Evolutionary conservation across 2,888 invertebrate species (phyloP).

Genomic region (Meandrusa payeni): DNA sequence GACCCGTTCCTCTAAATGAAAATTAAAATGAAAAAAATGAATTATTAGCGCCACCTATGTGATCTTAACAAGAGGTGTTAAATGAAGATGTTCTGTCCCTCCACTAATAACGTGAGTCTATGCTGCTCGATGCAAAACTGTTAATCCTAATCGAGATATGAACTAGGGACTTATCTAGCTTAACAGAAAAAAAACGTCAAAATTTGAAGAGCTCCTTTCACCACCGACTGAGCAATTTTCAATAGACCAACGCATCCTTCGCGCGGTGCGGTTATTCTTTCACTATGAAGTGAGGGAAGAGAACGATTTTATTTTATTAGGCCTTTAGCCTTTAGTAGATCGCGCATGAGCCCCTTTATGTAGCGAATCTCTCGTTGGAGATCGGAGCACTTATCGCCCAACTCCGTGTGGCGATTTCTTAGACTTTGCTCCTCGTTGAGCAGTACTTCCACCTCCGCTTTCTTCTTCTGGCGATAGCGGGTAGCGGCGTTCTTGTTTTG

Average conservation of each 20-base stretch:
- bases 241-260: conserved; percentile 41
- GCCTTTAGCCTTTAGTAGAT: conserved; percentile 90
- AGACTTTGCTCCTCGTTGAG: conserved; percentile 87
- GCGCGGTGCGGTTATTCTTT: conserved; percentile 50
- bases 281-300: conserved; percentile 52
- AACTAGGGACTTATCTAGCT: conserved; percentile 33
- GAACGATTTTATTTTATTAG: conserved; percentile 81
- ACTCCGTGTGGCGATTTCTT: conserved; percentile 82
- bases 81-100: conserved; percentile 42
- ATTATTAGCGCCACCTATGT: conserved; percentile 60
- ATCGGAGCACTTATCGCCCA: conserved; percentile 86
- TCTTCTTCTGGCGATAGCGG: conserved; percentile 94
- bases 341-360: conserved; percentile 92
- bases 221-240: conserved; percentile 49
- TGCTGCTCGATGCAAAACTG: conserved; percentile 35
- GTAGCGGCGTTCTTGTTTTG: conserved; percentile 97
- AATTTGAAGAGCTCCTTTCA: conserved; percentile 53
- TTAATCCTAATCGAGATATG: conserved; percentile 18
- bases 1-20: conserved; percentile 71
- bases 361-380: conserved; percentile 91
- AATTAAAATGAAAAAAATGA: conserved; percentile 49
- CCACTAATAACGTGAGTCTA: conserved; percentile 44
- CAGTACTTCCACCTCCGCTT: conserved; percentile 90
- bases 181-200: conserved; percentile 50
- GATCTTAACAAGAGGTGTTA: conserved; percentile 48